Evolutionary conservation across 2,888 invertebrate genomes (phyloP), one percentile per base, ranked within the genome.

Genomic region (Lithophane socia): DNA sequence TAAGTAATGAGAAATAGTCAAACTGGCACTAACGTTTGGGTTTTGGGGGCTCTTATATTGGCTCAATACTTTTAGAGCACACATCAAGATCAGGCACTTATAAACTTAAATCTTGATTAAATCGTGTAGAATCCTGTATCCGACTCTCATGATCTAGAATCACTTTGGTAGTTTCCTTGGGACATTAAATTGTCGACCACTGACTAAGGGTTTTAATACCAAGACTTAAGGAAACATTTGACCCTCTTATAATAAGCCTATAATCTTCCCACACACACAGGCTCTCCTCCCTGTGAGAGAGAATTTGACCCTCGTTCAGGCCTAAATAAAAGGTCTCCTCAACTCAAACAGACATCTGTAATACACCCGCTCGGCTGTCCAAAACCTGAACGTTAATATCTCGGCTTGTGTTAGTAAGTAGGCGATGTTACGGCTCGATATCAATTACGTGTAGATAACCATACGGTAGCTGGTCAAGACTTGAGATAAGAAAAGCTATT

Each of bases 401-500:
- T 86, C 78, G 77, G 74, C 82, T 83, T 85, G 82, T 83, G 80
- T 87, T 91, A 90, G 87, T 89, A 86, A 80, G 92, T 93, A 93
- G 93, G 93, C 91, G 90, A 87, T 87, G 91, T 91, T 91, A 92
- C 90, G 93, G 94, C 92, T 92, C 92, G 92, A 95, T 95, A 94
- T 95, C 95, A 95, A 95, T 95, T 94, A 95, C 90, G 90, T 93
- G 91, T 94, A 92, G 91, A 91, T 94, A 93, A 93, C 92, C 92
- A 90, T 91, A 92, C 88, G 92, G 89, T 93, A 92, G 91, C 88
- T 88, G 90, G 92, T 89, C 91, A 91, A 90, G 91, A 92, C 85
- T 93, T 92, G 91, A 88, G 87, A 92, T 94, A 94, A 95, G 94
- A 93, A 91, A 95, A 92, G 95, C 93, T 96, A 96, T 96, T 96